phyloP scores from a whole-genome alignment of 2,888 invertebrate species.

The Catocala fraxini region DNA sequence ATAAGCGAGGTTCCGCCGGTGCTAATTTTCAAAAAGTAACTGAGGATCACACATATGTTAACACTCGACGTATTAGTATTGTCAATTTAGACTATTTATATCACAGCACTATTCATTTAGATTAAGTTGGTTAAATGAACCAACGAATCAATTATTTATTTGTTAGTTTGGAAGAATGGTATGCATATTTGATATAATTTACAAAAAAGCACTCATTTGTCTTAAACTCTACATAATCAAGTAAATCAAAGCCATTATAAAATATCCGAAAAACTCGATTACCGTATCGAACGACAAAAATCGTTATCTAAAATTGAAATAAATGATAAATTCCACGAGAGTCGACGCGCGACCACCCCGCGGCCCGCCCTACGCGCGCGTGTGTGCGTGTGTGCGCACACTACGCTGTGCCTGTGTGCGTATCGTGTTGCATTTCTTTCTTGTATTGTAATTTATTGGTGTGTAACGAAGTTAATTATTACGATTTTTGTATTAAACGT shows the following conservation, averaged over 20 bases:
- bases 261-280: not conserved
- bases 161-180: too few relatives aligned
- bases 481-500: slow-evolving; percentile 88
- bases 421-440: slow-evolving; percentile 84
- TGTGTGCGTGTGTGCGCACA: slow-evolving; percentile 50
- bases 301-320: slow-evolving; percentile 26
- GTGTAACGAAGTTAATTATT: slow-evolving; percentile 88
- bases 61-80: too few relatives aligned
- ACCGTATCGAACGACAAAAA: slow-evolving; percentile 17
- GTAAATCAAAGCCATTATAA: not conserved
- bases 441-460: slow-evolving; percentile 87
- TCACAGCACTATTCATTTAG: too few relatives aligned
- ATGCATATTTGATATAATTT: too few relatives aligned
- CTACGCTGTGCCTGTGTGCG: slow-evolving; percentile 57
- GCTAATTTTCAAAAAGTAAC: too few relatives aligned
- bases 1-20: too few relatives aligned
- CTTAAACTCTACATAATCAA: not conserved
- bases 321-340: slow-evolving; percentile 35
- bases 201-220: too few relatives aligned
- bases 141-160: too few relatives aligned
- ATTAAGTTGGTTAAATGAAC: too few relatives aligned
- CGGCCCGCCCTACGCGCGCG: slow-evolving; percentile 49
- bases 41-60: too few relatives aligned
- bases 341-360: slow-evolving; percentile 34
- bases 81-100: too few relatives aligned